Evolutionary conservation across 2,797 vertebrate genomes (phyloP), one percentile per base, ranked within the genome.

Genomic region (Oophaga sylvatica): DNA sequence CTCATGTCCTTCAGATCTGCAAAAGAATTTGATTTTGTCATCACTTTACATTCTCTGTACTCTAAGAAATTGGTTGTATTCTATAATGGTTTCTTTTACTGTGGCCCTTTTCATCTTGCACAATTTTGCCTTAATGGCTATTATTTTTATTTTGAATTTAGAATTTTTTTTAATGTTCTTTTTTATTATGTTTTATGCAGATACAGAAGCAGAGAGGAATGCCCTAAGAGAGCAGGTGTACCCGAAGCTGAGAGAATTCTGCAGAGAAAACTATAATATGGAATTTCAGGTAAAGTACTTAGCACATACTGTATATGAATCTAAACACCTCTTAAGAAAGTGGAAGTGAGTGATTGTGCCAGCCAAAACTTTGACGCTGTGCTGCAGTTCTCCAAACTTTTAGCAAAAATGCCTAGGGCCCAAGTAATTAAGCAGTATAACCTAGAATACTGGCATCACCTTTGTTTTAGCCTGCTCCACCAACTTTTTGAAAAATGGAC

Each of bases 191-290:
- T 90, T 90, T 91, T 10, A 84, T 76, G 67, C 94, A 99, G 98
- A 99, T 93, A 99, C 98, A 3, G 96, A 97, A 93, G 98, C 98
- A 62, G 98, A 99, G 95, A 96, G 98, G 91, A 97, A 95, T 0
- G 96, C 97, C 3, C 93, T 99, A 80, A 97, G 96, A 93, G 97
- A 99, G 92, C 97, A 99, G 3, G 96, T 99, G 82, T 99, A 98
- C 93, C 98, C 98, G 83, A 99, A 99, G 91, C 94, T 99, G 89
- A 95, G 98, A 90, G 98, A 99, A 95, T 99, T 99, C 96, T 99
- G 98, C 96, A 96, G 98, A 93, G 98, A 99, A 95, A 99, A 98
- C 93, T 99, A 99, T 91, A 98, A 98, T 80, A 95, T 99, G 93
- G 98, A 99, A 94, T 99, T 99, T 93, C 98, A 99, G 97, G 98